Percentiles rank a stretch among this genome's conserved stretches.
Conservation (phyloP, 2,113 vertebrate species). For the Odocoileus virginianus region DNA sequence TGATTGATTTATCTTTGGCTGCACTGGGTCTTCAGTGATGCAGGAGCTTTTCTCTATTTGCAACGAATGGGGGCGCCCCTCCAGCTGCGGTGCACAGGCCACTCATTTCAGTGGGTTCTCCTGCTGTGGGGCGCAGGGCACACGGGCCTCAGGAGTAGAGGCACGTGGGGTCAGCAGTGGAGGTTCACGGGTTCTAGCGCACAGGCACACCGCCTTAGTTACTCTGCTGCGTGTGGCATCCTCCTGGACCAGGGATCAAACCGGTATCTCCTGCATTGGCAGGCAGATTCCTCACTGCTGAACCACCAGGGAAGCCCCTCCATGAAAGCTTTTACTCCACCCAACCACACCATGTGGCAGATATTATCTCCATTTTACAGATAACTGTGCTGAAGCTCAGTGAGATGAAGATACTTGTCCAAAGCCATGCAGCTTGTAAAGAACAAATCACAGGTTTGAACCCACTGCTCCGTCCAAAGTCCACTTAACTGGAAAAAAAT, state of each 20-base stretch:
- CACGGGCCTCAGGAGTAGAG: neutral
- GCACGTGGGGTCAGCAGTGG: neutral
- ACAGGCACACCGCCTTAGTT: neutral
- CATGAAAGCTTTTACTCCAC: neutral
- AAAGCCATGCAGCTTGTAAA: neutral
- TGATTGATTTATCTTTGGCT: neutral
- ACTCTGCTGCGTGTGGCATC: neutral
- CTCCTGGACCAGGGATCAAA: neutral
- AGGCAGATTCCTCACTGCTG: neutral
- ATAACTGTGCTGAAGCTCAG: neutral
- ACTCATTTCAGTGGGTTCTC: neutral
- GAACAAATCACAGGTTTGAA: neutral
- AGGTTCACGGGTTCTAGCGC: neutral
- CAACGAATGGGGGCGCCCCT: neutral
- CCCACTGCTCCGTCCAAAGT: neutral
- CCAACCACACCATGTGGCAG: neutral
- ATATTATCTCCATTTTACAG: neutral
- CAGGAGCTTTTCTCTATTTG: neutral
- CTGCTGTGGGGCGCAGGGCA: rapidly evolving
- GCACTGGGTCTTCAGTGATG: neutral
- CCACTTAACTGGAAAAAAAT: neutral
- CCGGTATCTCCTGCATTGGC: neutral
- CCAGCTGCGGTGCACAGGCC: neutral
- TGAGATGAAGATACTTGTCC: neutral
- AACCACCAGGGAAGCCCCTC: neutral